phyloP scores from a whole-genome alignment of 2,888 invertebrate genomes.

The Habroteleia sp. region DNA sequence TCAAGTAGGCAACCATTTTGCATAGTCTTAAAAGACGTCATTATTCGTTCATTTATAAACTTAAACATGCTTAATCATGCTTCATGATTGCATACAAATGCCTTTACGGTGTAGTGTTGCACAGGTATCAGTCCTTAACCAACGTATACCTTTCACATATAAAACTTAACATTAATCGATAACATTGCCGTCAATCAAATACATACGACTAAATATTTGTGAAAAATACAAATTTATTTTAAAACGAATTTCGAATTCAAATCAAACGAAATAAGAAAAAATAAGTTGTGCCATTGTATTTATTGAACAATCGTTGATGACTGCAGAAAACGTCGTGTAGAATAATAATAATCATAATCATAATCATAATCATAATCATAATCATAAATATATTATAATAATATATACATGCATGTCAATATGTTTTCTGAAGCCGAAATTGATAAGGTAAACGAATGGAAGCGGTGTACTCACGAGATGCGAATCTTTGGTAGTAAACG shows the following conservation, averaged over 20 bases:
- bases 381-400: constrained; percentile 51
- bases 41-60: constrained; percentile 49
- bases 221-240: constrained; percentile 26
- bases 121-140: constrained; percentile 46
- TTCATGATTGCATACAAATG: constrained; percentile 60
- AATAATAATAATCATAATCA: constrained; percentile 40
- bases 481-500: constrained; percentile 94
- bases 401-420: constrained; percentile 62
- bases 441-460: constrained; percentile 50
- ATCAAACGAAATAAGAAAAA: constrained; percentile 6
- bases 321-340: constrained; percentile 42
- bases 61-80: constrained; percentile 59
- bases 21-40: constrained; percentile 49
- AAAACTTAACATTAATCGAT: constrained; percentile 48
- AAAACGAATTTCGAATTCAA: constrained; percentile 11
- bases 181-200: constrained; percentile 27
- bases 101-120: constrained; percentile 54
- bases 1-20: constrained; percentile 58
- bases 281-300: constrained; percentile 44
- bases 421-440: constrained; percentile 58
- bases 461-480: constrained; percentile 88
- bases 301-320: constrained; percentile 41
- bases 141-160: constrained; percentile 39
- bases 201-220: constrained; percentile 33
- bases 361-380: constrained; percentile 44